Evolutionary conservation across 53 echinoderm and acorn worm species (phyloP), one percentile per base, ranked within the genome.

Genomic region (Zoroaster sp.): DNA sequence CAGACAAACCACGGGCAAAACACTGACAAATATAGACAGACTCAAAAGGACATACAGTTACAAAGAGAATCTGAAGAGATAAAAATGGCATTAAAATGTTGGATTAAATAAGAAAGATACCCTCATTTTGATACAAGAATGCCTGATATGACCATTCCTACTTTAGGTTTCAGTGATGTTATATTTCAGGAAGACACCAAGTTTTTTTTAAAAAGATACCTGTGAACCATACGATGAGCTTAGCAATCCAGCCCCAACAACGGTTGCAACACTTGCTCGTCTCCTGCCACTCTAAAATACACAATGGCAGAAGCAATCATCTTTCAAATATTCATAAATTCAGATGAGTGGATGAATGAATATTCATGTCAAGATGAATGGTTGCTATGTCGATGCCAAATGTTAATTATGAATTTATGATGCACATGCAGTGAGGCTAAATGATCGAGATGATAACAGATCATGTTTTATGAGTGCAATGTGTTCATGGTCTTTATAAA

Each of bases 211-310:
- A 75, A n/a, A 72, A 43, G 52, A 86, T 74, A 93, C 93, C 83
- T 80, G 82, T 44, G 66, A 43, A 68, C 75, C 83, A 2, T 72
- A 44, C 2, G 87, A 37, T 35, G 73, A 41, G 51, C 85, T 83
- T 20, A 85, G 85, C 85, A 85, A 85, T 12, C 91, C 88, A 39
- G 88, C 91, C 28, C 94, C 94, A 32, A 94, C 75, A n/a, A 91
- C 88, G 18, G 94, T 88, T 14, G 94, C 94, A 37, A 94, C 94
- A 66, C 91, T 90, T 1, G 94, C 94, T 41, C 94, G 81, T 28
- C 94, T 72, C 46, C 94, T 88, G 40, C 87, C 87, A 53, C 82
- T 79, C 91, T 77, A 83, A 20, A 54, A 6, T 67, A 12, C 69
- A 44, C 35, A 38, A 66, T 55, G 36, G 73, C 44, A 41, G 37